These are phyloP conservation scores for Australoheros facetus DNA, from an alignment of 2,797 vertebrate genomes.

Conservation along the genomic window DNA sequence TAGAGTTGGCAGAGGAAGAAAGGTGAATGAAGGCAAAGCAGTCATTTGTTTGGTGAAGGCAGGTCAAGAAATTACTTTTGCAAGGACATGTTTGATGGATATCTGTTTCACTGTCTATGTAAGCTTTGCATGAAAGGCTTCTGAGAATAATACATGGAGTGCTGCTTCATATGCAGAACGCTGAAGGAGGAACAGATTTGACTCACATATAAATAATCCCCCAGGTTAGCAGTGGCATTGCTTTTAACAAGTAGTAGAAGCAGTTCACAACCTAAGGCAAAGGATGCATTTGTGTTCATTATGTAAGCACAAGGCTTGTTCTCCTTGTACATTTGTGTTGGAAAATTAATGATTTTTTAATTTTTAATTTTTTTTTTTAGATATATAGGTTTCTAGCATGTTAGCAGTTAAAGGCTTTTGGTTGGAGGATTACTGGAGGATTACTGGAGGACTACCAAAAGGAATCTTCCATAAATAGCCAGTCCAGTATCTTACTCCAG, in stretches of 20 bases:
- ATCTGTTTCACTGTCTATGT: slow-evolving; percentile 31
- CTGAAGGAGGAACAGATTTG: background rate
- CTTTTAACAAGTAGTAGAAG: background rate
- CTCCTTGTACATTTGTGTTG: background rate
- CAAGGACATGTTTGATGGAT: slow-evolving; percentile 65
- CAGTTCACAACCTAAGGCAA: background rate
- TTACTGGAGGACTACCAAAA: background rate
- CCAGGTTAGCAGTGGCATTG: background rate
- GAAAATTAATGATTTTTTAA: background rate
- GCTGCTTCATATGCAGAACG: background rate
- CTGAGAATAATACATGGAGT: slow-evolving; percentile 24
- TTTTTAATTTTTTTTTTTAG: no score
- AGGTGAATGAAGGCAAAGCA: slow-evolving; percentile 36
- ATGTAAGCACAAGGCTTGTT: background rate
- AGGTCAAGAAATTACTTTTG: slow-evolving; percentile 64
- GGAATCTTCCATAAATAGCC: background rate
- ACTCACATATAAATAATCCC: background rate
- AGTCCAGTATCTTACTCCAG: background rate
- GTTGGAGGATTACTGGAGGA: background rate
- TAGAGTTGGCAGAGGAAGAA: slow-evolving; percentile 31
- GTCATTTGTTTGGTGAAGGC: slow-evolving; percentile 63
- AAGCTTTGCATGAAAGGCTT: slow-evolving; percentile 3
- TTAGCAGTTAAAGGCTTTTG: background rate
- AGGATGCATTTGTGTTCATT: background rate
- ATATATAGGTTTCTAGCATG: no score